Evolutionary conservation across 2,797 vertebrate species (phyloP).

Genomic region (Parauchenoglanis punctatus): DNA sequence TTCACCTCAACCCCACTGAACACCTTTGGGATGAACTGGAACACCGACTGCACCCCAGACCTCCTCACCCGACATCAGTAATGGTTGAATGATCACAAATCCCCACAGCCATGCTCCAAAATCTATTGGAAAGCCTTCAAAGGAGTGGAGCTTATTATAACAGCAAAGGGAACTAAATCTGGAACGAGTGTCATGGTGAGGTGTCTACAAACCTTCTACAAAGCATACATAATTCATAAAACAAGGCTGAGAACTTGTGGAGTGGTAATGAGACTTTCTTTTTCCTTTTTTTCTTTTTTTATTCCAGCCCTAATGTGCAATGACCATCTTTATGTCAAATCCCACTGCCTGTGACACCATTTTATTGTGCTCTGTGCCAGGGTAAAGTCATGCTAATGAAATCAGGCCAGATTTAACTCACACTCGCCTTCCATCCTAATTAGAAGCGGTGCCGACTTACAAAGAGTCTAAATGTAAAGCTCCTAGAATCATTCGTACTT

Average conservation of each 20-base stretch:
- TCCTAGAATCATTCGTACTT: conserved; percentile 23
- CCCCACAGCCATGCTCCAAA: background rate
- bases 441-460: conserved; percentile 39
- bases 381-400: conserved; percentile 51
- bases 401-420: conserved; percentile 49
- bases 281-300: background rate
- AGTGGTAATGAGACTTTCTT: background rate
- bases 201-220: background rate
- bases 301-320: conserved; percentile 18
- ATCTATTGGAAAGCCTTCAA: background rate
- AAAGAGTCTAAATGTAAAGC: conserved; percentile 40
- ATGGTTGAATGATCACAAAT: background rate
- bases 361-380: conserved; percentile 47
- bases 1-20: background rate
- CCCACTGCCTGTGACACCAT: conserved; percentile 48
- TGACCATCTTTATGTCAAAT: conserved; percentile 41
- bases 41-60: no score
- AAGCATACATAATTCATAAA: background rate
- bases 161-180: background rate
- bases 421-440: conserved; percentile 48
- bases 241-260: background rate
- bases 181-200: background rate
- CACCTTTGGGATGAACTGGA: background rate
- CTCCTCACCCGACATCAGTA: background rate
- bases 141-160: background rate